Evolutionary conservation across 2,888 invertebrate species (phyloP).

Genomic region (Torymus aiolomorphi): DNA sequence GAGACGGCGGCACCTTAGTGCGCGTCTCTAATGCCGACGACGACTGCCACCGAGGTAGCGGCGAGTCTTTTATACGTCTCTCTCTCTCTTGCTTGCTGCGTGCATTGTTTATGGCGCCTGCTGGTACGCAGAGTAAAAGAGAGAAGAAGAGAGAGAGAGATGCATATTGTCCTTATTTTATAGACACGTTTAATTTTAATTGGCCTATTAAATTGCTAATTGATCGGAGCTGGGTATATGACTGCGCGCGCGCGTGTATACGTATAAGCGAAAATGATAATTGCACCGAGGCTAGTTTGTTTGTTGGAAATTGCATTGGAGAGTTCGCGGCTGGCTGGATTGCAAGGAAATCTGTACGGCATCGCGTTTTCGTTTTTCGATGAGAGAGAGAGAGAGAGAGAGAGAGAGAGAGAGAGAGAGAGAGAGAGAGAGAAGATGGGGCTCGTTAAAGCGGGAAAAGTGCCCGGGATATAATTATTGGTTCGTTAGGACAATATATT

Average conservation of each 20-base stretch:
- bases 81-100: constrained; percentile 5
- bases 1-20: constrained; percentile 21
- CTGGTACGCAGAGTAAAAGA: neutral
- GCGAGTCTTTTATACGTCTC: neutral
- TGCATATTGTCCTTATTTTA: constrained; percentile 54
- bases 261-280: constrained; percentile 31
- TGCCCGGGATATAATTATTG: neutral
- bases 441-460: constrained; percentile 10
- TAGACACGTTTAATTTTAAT: constrained; percentile 54
- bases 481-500: neutral
- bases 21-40: too few relatives aligned
- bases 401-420: too few relatives aligned
- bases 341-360: too few relatives aligned
- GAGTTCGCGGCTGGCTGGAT: too few relatives aligned
- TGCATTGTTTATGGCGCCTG: constrained; percentile 45
- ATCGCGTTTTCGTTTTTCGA: too few relatives aligned
- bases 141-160: neutral
- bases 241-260: too few relatives aligned
- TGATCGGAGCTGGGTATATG: constrained; percentile 37
- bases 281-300: neutral
- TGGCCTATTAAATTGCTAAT: constrained; percentile 58
- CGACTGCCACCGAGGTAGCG: too few relatives aligned
- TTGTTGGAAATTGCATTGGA: too few relatives aligned
- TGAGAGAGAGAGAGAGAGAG: too few relatives aligned
- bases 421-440: neutral